Base-by-base conservation (phyloP, 2,888 invertebrate genomes). In the Caenorhabditis sp. region DNA sequence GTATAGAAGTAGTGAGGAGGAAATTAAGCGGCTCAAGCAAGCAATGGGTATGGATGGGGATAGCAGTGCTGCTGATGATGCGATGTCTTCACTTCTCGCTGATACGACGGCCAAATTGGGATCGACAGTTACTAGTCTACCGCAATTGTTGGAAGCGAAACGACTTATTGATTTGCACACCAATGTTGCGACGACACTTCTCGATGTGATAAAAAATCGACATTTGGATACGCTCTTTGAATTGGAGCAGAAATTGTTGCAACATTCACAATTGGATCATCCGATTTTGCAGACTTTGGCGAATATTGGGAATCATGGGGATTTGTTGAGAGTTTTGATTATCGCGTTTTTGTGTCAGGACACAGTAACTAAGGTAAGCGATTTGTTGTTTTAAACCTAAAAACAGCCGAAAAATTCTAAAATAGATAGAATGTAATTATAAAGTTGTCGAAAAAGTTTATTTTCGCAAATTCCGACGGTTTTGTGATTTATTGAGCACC, bases 231-330 rank as follows among this genome's bases (percentile, higher is more conserved):
- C 95, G 0, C 95, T 94, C 88, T 99, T 99, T 88, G 99, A 99
- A 89, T 90, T 95, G 70, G 99, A 99, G 90, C 97, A 99, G 88
- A 97, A 97, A 89, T 92, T 99, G 58, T 94, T 97, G 94, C 94
- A 89, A 74, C 89, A 89, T 75, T 87, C 89, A 10, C 83, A 87
- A 23, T 83, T 89, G 68, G 85, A 84, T 59, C 70, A 75, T 43
- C 77, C 81, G 0, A 61, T 86, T 17, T 61, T 62, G 0, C 83
- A 84, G 17, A 65, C 77, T 26, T 50, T 85, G 38, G 53, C 60
- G 4, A 59, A 61, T 8, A 77, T 80, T 36, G 62, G 65, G 14
- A 67, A 82, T 63, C 71, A 77, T 14, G 83, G 78, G 59, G 86
- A 86, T 63, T 69, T 82, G 1, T 75, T 86, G 23, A 78, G 86